These are phyloP conservation scores for Zele albiditarsus DNA, from an alignment of 2,888 invertebrate genomes.

Conservation along the genomic window DNA sequence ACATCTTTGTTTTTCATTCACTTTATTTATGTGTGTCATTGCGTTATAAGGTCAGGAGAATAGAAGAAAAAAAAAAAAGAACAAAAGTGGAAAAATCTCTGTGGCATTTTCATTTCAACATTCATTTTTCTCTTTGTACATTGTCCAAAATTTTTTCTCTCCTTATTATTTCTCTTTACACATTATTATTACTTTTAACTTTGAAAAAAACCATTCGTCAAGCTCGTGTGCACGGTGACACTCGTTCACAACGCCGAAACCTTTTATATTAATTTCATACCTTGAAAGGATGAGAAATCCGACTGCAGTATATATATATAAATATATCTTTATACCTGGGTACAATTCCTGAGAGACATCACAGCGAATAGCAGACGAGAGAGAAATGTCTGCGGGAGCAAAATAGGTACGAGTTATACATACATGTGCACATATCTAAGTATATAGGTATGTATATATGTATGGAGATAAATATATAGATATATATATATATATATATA, in stretches of 20 bases:
- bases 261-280: conserved; percentile 42
- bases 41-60: not conserved
- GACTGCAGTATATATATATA: conserved; percentile 17
- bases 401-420: not conserved
- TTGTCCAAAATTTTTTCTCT: not conserved
- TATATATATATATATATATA: conserved; percentile 30
- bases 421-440: conserved; percentile 32
- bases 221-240: not conserved
- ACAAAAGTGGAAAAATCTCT: not conserved
- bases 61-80: not conserved
- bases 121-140: conserved; percentile 5
- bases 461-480: not conserved
- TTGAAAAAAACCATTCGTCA: not conserved
- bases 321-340: conserved; percentile 12
- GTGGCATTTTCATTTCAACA: conserved; percentile 20
- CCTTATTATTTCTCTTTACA: not conserved
- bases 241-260: not conserved
- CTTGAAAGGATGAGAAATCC: conserved; percentile 26
- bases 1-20: not conserved
- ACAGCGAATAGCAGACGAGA: conserved; percentile 8
- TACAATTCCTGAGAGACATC: conserved; percentile 18
- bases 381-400: not conserved
- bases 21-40: not conserved
- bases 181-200: not conserved
- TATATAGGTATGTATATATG: conserved; percentile 31